Base-by-base conservation (phyloP, 2,797 vertebrate genomes). In the Notolabrus celidotus region DNA sequence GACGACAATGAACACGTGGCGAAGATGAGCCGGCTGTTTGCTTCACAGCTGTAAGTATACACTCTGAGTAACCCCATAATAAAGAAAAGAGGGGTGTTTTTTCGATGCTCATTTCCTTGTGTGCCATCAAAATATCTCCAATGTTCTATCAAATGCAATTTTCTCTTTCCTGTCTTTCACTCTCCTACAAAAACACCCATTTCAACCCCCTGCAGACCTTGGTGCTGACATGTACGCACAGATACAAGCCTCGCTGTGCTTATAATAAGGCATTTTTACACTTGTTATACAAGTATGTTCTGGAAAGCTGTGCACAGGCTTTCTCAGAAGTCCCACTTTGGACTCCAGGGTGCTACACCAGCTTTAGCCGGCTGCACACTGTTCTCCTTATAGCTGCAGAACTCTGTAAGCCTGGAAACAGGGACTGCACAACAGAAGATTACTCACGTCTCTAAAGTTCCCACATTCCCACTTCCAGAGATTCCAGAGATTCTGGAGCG, bases 21-120 rank as follows among this genome's bases (percentile, higher is more conserved):
- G 64, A 99, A 99, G 95, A 97, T 99, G 95, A 97, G 96, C 90
- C 96, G 98, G 29, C 93, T 98, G 91, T 97, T 98, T 85, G 96
- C 85, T 41, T 88, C 96, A 1, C 96, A 98, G 86, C 92, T 98
- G 97, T 99, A 87, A 96, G 98, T 51, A 19, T 95, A 47, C 0
- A 12, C 0, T 5, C 15, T 25, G 11, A 38, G 39, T 50, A 19
- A 54, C 25, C 11, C 27, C 25, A 31, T 53, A 43, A 45, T 17
- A 17, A 34, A 49, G 23, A 22, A 46, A 43, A 46, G 29, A 9
- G 0, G 20, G 22, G 58, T 41, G 2, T 43, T 61, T 58, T 64
- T 31, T 51, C 52, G 7, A n/a, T 36, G 11, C 22, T 63, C 1
- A 55, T 55, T 77, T 73, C 38, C 55, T 39, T 11, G 50, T 8